Evolutionary conservation across 2,113 vertebrate species (phyloP).

Genomic region (Lota lota): DNA sequence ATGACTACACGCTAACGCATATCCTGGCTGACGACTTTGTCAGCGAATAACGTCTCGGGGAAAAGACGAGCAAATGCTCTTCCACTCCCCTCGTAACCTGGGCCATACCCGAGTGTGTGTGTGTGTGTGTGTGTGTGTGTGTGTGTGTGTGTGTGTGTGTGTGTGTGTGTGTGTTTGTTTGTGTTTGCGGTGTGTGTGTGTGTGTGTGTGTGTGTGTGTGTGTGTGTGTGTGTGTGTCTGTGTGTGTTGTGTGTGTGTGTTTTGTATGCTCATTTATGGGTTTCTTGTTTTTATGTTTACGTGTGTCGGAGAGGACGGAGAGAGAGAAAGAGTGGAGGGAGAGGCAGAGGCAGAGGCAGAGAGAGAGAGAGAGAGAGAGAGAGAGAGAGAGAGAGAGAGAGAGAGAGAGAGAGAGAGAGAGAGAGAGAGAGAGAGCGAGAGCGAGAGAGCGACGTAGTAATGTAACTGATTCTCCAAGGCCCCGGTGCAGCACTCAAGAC

Average conservation of each 20-base stretch:
- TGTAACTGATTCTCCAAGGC: slow-evolving; percentile 72
- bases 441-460: slow-evolving; percentile 45
- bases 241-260: slow-evolving; percentile 41
- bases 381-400: slow-evolving; percentile 22
- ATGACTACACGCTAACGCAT: slow-evolving; percentile 16
- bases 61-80: slow-evolving; percentile 1
- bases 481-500: slow-evolving; percentile 61
- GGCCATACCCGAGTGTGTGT: slow-evolving; percentile 13
- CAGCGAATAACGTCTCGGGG: no score
- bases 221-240: slow-evolving; percentile 43
- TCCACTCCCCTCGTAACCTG: slow-evolving; percentile 20
- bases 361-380: not conserved
- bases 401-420: slow-evolving; percentile 28
- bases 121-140: slow-evolving; percentile 20
- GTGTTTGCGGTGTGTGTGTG: no score
- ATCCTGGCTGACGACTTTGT: not conserved
- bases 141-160: slow-evolving; percentile 10
- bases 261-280: no score
- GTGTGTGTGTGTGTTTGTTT: not conserved
- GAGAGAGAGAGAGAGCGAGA: slow-evolving; percentile 24
- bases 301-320: not conserved
- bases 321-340: not conserved
- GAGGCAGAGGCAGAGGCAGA: not conserved
- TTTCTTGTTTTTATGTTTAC: no score
- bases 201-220: no score